Evolutionary conservation across 2,888 invertebrate genomes (phyloP).

Genomic region (Pardosa pseudoannulata): DNA sequence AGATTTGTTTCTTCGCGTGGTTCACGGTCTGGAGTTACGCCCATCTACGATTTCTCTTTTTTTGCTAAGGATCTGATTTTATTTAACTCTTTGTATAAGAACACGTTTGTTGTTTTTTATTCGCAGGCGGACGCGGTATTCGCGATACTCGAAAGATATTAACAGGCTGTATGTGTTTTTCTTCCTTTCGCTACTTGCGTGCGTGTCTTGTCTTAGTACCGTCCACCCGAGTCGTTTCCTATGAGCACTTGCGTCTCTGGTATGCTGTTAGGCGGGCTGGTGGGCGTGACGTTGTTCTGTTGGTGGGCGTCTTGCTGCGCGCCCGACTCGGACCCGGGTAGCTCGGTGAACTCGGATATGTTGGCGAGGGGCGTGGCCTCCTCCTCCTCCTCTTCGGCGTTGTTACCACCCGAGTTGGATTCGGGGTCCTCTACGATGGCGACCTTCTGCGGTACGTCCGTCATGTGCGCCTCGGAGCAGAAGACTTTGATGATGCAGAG

Average conservation of each 20-base stretch:
- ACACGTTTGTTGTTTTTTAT: not conserved
- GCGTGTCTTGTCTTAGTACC: not conserved
- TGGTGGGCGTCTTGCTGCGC: slow-evolving; percentile 20
- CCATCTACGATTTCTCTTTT: not conserved
- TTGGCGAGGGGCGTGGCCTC: slow-evolving; percentile 50
- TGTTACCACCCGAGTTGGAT: slow-evolving; percentile 34
- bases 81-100: not conserved
- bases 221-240: slow-evolving; percentile 44
- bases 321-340: slow-evolving; percentile 29
- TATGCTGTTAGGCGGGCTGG: slow-evolving; percentile 71
- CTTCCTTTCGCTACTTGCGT: not conserved
- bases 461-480: slow-evolving; percentile 65
- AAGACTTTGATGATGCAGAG: slow-evolving; percentile 73
- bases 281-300: slow-evolving; percentile 61
- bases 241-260: slow-evolving; percentile 72
- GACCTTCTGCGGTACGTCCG: slow-evolving; percentile 48
- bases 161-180: not conserved
- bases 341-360: slow-evolving; percentile 55
- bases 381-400: slow-evolving; percentile 33
- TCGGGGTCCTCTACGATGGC: slow-evolving; percentile 36
- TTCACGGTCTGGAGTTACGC: not conserved
- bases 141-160: not conserved
- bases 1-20: no score
- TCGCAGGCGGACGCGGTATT: not conserved
- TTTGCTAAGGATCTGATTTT: slow-evolving; percentile 1